Evolutionary conservation across 2,113 vertebrate genomes (phyloP), one percentile per base, ranked within the genome.

Genomic region (Nyctibius bracteatus): DNA sequence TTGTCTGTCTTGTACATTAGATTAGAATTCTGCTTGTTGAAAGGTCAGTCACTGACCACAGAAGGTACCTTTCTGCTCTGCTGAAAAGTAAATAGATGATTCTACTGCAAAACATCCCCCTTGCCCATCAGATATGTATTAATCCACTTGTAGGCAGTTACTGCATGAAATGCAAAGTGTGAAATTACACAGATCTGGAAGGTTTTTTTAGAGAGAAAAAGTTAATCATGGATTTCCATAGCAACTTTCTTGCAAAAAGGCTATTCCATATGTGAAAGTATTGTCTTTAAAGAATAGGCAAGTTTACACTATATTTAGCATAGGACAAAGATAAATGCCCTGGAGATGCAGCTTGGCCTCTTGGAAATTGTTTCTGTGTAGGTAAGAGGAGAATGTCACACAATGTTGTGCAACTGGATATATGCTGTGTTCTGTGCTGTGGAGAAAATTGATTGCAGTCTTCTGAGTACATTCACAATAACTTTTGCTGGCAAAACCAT

Each of bases 101-200:
- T 95, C 87, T 88, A 85, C 75, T 83, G 70, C 44, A 92, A 85
- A 96, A 80, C 49, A 96, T 77, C 33, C 49, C 49, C 71, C 43
- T 71, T 77, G 63, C 25, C 47, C 71, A 66, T 73, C 81, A 87
- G 80, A 81, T 84, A 68, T 12, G n/a, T 85, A 96, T 55, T 85
- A 95, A 58, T 46, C 81, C 27, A 47, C 16, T 87, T 58, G 44
- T 90, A 94, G 66, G 63, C 59, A n/a, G 51, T 62, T 67, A 46
- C 28, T 43, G 35, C 3, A 6, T 87, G 68, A 94, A 96, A 91
- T 41, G 61, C 61, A 84, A 83, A 86, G 49, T 88, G 47, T 87
- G 58, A 92, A 94, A 88, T 51, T 14, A 80, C 37, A 66, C 10
- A 41, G 43, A 88, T 61, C 41, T 44, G 21, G 61, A 68, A 87